These are phyloP conservation scores for Amblyjoppa fuscipennis DNA, from an alignment of 2,888 invertebrate species.

Conservation along the genomic window DNA sequence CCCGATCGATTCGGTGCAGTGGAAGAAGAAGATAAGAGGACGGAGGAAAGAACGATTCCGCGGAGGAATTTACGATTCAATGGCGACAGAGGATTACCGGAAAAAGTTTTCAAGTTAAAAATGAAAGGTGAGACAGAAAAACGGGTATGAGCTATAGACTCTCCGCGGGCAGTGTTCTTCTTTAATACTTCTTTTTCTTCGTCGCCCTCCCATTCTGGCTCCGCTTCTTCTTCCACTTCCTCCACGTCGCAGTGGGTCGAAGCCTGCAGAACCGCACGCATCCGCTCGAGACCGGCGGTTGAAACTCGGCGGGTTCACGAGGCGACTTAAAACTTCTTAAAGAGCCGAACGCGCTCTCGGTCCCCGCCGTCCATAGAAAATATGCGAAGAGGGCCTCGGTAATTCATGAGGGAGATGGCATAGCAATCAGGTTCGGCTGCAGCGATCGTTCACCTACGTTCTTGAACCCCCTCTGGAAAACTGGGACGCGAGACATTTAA, in stretches of 20 bases:
- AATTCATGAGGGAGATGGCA: constrained; percentile 76
- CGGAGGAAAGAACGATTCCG: constrained; percentile 32
- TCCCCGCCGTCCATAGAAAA: constrained; percentile 68
- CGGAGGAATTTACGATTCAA: constrained; percentile 64
- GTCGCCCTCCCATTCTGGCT: constrained; percentile 25
- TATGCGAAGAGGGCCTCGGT: constrained; percentile 76
- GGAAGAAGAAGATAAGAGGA: constrained; percentile 3
- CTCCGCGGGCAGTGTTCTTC: constrained; percentile 57
- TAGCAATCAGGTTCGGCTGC: constrained; percentile 76
- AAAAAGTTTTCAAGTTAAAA: constrained; percentile 59
- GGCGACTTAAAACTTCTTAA: constrained; percentile 73
- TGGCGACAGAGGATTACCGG: constrained; percentile 55
- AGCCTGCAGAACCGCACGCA: constrained; percentile 44
- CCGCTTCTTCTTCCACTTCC: constrained; percentile 36
- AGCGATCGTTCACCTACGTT: constrained; percentile 52
- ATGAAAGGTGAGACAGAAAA: constrained; percentile 56
- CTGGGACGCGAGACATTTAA: constrained; percentile 79
- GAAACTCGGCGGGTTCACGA: constrained; percentile 58
- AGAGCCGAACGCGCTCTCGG: constrained; percentile 67
- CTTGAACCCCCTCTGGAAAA: constrained; percentile 69
- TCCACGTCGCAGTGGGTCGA: constrained; percentile 25
- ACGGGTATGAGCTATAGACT: constrained; percentile 54
- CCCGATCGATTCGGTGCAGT: constrained; percentile 27
- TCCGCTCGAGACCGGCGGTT: constrained; percentile 53
- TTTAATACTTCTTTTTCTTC: constrained; percentile 46